A percentile compares a stretch with the other conserved stretches of the same genome.
Evolutionary conservation across 2,888 invertebrate species (phyloP).

Genomic region (Allolobophora icterica): DNA sequence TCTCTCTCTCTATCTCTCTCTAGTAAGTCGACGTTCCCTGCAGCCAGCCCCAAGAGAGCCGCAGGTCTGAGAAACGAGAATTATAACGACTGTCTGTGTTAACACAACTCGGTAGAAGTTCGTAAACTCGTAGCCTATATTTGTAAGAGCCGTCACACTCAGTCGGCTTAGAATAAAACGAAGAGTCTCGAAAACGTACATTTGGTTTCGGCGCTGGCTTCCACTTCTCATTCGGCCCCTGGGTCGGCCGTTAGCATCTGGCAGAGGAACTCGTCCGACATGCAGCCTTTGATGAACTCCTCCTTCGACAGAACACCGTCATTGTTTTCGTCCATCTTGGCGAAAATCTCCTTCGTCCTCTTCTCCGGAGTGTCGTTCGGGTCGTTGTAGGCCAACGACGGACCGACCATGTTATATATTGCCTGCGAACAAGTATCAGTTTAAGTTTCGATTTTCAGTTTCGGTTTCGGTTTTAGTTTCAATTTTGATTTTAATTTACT

Average conservation of each 20-base stretch:
- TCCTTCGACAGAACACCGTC: conserved; percentile 95
- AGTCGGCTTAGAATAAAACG: background rate
- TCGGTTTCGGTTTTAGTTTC: background rate
- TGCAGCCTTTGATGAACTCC: conserved; percentile 68
- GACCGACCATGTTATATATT: conserved; percentile 98
- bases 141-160: background rate
- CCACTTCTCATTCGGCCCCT: conserved; percentile 30
- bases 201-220: background rate
- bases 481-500: too few relatives aligned
- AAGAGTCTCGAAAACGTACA: background rate
- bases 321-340: conserved; percentile 99
- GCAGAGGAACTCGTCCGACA: conserved; percentile 55
- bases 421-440: conserved; percentile 74
- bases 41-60: background rate
- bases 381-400: conserved; percentile 67
- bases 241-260: conserved; percentile 63
- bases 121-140: background rate
- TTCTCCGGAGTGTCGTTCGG: conserved; percentile 88
- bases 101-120: background rate
- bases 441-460: background rate
- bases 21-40: background rate
- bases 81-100: background rate
- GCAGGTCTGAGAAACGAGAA: background rate
- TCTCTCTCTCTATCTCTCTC: too few relatives aligned
- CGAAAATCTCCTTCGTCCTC: conserved; percentile 97